Percentiles rank a stretch among this genome's conserved stretches.
Evolutionary conservation across 2,113 vertebrate genomes (phyloP).

Genomic region (Centrocercus urophasianus): DNA sequence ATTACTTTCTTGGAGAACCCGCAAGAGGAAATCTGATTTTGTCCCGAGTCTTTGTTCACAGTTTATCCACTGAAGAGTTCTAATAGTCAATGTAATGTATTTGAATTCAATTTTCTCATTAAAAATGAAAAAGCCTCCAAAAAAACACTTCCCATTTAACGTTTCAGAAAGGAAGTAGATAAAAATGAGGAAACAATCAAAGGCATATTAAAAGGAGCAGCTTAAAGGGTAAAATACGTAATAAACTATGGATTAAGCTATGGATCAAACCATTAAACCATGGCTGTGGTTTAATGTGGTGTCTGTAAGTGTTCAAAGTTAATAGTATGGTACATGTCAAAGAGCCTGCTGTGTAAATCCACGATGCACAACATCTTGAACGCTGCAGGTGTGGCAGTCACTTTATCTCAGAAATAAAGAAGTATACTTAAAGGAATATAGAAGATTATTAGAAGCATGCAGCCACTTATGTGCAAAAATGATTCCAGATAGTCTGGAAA

Average conservation of each 20-base stretch:
- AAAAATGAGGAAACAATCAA: slow-evolving; percentile 60
- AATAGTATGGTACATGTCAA: neutral
- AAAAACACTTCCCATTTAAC: neutral
- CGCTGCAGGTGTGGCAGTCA: accelerated
- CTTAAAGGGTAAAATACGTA: slow-evolving; percentile 31
- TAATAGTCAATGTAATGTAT: neutral
- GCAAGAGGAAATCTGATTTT: neutral
- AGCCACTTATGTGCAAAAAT: neutral
- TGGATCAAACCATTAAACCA: slow-evolving; percentile 38
- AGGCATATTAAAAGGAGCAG: slow-evolving; percentile 33
- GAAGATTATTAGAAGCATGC: neutral
- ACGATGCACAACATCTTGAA: neutral
- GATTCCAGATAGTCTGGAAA: neutral
- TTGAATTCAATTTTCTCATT: neutral
- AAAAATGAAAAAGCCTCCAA: slow-evolving; percentile 8
- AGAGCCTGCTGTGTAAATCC: neutral
- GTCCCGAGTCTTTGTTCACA: neutral
- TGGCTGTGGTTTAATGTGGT: neutral
- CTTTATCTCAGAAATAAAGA: neutral
- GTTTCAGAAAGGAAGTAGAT: slow-evolving; percentile 56
- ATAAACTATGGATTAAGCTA: slow-evolving; percentile 20
- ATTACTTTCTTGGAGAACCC: neutral
- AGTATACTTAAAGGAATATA: neutral
- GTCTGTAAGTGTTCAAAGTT: slow-evolving; percentile 11
- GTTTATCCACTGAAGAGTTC: neutral